Conservation (phyloP, 2,113 vertebrate species). For the Synchiropus splendidus region DNA sequence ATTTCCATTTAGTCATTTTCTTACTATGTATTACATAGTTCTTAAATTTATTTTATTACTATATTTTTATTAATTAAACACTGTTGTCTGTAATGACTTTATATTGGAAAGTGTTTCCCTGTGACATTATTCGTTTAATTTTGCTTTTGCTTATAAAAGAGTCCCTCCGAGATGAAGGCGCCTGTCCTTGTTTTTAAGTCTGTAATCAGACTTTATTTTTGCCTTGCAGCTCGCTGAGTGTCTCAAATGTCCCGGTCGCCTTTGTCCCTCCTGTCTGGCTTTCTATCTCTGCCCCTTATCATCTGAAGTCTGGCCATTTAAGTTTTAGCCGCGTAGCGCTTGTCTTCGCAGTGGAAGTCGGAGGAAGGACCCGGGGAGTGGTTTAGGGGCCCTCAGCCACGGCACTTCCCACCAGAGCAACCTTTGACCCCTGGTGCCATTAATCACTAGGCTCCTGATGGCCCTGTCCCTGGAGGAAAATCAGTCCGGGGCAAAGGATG, state of each 20-base stretch:
- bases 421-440: conserved; percentile 63
- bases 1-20: too few relatives aligned
- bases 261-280: conserved; percentile 8
- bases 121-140: too few relatives aligned
- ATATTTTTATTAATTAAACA: too few relatives aligned
- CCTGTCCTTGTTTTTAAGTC: too few relatives aligned
- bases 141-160: too few relatives aligned
- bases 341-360: conserved; percentile 29
- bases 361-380: conserved; percentile 58
- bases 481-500: conserved; percentile 67
- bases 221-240: background rate
- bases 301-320: conserved; percentile 33
- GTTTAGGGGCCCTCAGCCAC: conserved; percentile 50
- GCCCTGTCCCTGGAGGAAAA: conserved; percentile 62
- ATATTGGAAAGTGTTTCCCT: too few relatives aligned
- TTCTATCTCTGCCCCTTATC: conserved; percentile 22
- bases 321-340: conserved; percentile 24
- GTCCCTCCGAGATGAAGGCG: too few relatives aligned
- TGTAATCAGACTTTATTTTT: background rate
- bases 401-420: conserved; percentile 60
- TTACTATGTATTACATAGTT: too few relatives aligned
- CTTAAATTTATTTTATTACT: too few relatives aligned
- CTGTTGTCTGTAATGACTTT: too few relatives aligned
- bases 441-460: conserved; percentile 72
- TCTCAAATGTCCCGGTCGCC: background rate